Base-by-base conservation (phyloP, 1,140 invertebrate species). In the Spodoptera frugiperda region DNA sequence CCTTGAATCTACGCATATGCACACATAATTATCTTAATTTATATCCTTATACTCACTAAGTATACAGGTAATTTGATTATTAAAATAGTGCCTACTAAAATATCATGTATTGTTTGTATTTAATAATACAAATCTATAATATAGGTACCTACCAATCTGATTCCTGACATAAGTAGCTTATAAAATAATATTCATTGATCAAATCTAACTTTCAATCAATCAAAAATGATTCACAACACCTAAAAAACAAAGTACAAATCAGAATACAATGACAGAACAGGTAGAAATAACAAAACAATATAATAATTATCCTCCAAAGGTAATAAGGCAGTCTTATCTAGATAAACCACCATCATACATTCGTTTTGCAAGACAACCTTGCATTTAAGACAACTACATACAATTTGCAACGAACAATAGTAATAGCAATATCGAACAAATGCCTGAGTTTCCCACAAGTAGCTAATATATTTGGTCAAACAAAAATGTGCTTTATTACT, bases 371-470 rank as follows among this genome's bases (percentile, higher is more conserved):
- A 82, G 17, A 78, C 59, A 76, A 78, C 82, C 81, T 86, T 84
- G 84, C 72, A 63, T 68, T 80, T 53, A 48, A 75, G 59, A 80
- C 75, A 76, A 67, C 63, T 51, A 25, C 63, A 51, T 30, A 61
- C 71, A 48, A 54, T 54, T 39, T 55, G 21, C 48, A 68, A 12
- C 57, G 71, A 82, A 82, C 68, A 82, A 76, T 75, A 75, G 78
- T 70, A 79, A 80, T 57, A 49, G 54, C 48, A 53, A 70, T 68
- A 71, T 21, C 44, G 44, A 80, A 84, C 82, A 82, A 82, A 82
- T 77, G 79, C 72, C 46, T 63, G 44, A 67, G 33, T 84, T 84
- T 86, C 84, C 80, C 84, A 84, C 78, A 84, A 77, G 73, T 77
- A 73, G 74, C 65, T 78, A 82, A 82, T 84, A 63, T 53, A 39